Percentiles rank a stretch among this genome's conserved stretches.
phyloP scores from a whole-genome alignment of 2,888 invertebrate species.

The Ganaspis brasiliensis region DNA sequence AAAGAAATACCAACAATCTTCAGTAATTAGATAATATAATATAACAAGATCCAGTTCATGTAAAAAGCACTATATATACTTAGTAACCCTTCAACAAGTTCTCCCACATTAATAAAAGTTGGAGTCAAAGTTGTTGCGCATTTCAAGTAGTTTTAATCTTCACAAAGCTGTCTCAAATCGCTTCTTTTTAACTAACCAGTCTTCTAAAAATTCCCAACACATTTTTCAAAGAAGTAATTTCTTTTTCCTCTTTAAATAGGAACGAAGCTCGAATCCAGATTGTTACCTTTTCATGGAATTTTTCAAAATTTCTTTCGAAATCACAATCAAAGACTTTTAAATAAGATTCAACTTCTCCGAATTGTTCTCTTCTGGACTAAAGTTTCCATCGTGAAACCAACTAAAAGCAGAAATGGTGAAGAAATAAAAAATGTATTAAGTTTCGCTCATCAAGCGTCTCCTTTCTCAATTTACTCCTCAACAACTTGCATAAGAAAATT shows the following conservation, averaged over 20 bases:
- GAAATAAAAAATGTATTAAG: background rate
- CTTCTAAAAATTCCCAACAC: background rate
- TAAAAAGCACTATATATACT: conserved; percentile 1
- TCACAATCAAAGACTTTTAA: background rate
- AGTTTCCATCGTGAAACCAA: background rate
- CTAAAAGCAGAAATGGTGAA: background rate
- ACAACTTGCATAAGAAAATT: background rate
- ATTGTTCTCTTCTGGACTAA: background rate
- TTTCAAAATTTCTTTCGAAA: no score
- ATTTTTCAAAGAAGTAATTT: background rate
- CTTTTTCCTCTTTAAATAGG: no score
- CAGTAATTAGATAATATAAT: conserved; percentile 18
- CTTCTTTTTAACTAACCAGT: conserved; percentile 8
- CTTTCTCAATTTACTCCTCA: background rate
- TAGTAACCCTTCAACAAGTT: conserved; percentile 3
- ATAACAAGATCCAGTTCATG: background rate
- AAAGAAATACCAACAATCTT: conserved; percentile 24
- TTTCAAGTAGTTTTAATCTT: conserved; percentile 25
- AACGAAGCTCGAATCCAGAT: no score
- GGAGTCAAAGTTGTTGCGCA: background rate
- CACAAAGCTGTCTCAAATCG: conserved; percentile 12
- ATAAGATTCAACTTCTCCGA: background rate
- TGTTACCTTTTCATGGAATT: no score
- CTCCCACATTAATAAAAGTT: background rate
- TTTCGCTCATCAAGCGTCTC: background rate